A percentile compares a stretch with the other conserved stretches of the same genome.
Evolutionary conservation across 2,888 invertebrate species (phyloP).

Genomic region (Leptopterna dolabrata): DNA sequence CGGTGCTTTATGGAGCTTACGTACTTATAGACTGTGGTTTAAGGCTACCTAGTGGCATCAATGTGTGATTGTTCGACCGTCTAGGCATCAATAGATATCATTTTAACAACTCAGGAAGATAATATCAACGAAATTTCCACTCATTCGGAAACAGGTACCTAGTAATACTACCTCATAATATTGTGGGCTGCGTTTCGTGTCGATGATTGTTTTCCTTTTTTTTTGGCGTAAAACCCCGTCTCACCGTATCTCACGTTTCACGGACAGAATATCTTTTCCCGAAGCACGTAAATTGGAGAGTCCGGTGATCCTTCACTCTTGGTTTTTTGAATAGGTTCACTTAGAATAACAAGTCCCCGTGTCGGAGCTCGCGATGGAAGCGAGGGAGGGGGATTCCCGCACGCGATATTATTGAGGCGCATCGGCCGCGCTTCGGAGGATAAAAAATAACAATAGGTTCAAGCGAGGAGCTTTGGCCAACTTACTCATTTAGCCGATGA

Average conservation of each 20-base stretch:
- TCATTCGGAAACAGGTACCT: neutral
- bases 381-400: neutral
- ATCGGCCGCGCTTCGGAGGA: slow-evolving; percentile 1
- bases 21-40: too few species aligned
- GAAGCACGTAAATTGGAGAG: slow-evolving; percentile 12
- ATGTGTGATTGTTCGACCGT: neutral
- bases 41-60: too few species aligned
- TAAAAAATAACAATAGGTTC: slow-evolving; percentile 13
- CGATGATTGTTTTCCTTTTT: neutral
- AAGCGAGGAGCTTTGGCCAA: neutral
- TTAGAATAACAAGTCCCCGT: slow-evolving; percentile 31
- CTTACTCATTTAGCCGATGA: neutral
- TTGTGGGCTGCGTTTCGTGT: neutral
- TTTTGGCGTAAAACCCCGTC: slow-evolving; percentile 3
- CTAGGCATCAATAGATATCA: neutral
- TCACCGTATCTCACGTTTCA: slow-evolving; percentile 5
- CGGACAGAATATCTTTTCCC: slow-evolving; percentile 2
- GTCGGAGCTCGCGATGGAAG: neutral
- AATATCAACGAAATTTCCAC: neutral
- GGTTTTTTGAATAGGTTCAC: slow-evolving; percentile 15
- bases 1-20: too few species aligned
- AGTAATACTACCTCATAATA: too few species aligned
- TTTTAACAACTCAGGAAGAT: neutral
- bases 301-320: slow-evolving; percentile 19
- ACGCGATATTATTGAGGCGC: slow-evolving; percentile 29